Evolutionary conservation across 2,113 vertebrate species (phyloP).

Genomic region (Neotragus pygmaeus): DNA sequence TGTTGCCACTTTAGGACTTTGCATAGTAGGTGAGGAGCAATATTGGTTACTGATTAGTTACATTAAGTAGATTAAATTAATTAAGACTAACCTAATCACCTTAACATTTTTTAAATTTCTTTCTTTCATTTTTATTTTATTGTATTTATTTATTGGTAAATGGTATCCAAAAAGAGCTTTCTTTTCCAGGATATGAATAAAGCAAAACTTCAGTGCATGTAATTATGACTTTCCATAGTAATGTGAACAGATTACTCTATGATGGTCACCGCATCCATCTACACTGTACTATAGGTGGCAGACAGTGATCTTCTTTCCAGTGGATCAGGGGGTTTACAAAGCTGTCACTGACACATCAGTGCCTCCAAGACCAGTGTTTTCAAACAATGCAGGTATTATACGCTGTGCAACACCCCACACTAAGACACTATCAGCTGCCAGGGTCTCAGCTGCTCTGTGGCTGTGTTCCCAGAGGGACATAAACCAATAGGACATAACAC

Average conservation of each 20-base stretch:
- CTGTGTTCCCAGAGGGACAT: not conserved
- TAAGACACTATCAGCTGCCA: not conserved
- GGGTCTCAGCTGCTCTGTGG: not conserved
- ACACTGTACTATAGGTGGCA: not conserved
- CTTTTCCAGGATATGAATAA: not conserved
- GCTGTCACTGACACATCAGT: conserved; percentile 23
- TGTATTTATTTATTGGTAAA: not conserved
- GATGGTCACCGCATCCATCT: not conserved
- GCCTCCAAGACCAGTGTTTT: not conserved
- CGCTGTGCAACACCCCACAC: not conserved
- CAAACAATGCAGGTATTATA: not conserved
- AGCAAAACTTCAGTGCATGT: not conserved
- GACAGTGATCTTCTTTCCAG: not conserved
- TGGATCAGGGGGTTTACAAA: not conserved
- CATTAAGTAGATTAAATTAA: not conserved
- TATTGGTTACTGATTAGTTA: not conserved
- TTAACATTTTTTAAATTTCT: not conserved
- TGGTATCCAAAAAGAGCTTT: not conserved
- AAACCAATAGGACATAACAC: not conserved
- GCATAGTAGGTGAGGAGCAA: not conserved
- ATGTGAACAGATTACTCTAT: not conserved
- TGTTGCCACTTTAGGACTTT: not conserved
- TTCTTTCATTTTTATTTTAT: not conserved
- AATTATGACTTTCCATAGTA: not conserved
- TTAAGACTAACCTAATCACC: not conserved